Conservation (phyloP, 2,888 invertebrate genomes). For the Caenorhabditis becei region DNA sequence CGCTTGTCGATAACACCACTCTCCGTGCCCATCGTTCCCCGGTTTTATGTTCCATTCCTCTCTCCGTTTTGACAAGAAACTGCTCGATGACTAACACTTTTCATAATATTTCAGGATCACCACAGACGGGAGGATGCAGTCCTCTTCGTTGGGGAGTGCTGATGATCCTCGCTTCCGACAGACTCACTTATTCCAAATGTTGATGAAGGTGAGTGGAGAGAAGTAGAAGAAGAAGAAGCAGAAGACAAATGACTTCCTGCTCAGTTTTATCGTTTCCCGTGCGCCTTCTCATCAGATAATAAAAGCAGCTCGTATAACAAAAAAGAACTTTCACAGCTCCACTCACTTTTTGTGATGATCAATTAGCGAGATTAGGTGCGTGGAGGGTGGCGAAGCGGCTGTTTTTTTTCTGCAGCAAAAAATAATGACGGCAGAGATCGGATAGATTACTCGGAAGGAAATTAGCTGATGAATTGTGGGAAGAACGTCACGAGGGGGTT, state of each 20-base stretch:
- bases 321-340: slow-evolving; percentile 29
- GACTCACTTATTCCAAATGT: slow-evolving; percentile 69
- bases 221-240: slow-evolving; percentile 68
- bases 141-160: slow-evolving; percentile 62
- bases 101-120: slow-evolving; percentile 38
- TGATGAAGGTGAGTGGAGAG: slow-evolving; percentile 70
- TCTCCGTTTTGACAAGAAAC: slow-evolving; percentile 5
- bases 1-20: slow-evolving; percentile 37
- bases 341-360: slow-evolving; percentile 46
- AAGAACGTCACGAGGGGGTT: too few relatives aligned
- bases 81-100: slow-evolving; percentile 19
- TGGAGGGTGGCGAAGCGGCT: slow-evolving; percentile 15
- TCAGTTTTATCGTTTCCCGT: neutral
- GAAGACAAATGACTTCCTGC: neutral
- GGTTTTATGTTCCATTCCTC: slow-evolving; percentile 38
- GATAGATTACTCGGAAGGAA: neutral
- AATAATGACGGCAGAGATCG: slow-evolving; percentile 13
- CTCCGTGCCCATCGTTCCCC: slow-evolving; percentile 28
- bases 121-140: slow-evolving; percentile 62
- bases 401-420: slow-evolving; percentile 15
- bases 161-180: slow-evolving; percentile 67
- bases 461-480: slow-evolving; percentile 24
- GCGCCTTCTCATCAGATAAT: slow-evolving; percentile 29
- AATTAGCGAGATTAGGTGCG: slow-evolving; percentile 54
- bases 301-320: slow-evolving; percentile 19